A percentile compares a stretch with the other conserved stretches of the same genome.
Conservation (phyloP, 2,113 vertebrate species). For the Microcebus lehilahytsara region DNA sequence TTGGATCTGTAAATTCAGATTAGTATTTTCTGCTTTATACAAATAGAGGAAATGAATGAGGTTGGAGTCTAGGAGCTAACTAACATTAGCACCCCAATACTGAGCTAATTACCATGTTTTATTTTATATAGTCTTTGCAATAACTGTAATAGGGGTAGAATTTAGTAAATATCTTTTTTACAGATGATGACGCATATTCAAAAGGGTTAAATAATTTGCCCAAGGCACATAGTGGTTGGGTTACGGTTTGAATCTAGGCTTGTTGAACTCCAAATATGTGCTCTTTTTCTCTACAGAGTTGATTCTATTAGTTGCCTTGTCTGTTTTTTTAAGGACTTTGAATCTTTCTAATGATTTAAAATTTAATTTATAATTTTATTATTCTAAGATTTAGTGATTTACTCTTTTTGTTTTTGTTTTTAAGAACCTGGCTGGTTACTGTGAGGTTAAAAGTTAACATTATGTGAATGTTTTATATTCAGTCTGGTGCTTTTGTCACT, state of each 20-base stretch:
- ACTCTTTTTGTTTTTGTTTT: neutral
- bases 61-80: neutral
- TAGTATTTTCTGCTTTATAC: neutral
- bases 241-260: neutral
- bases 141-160: neutral
- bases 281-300: conserved; percentile 24
- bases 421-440: conserved; percentile 15
- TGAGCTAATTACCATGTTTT: neutral
- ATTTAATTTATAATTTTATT: conserved; percentile 40
- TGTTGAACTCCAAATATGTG: neutral
- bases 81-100: neutral
- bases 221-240: neutral
- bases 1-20: neutral
- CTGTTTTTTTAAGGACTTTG: conserved; percentile 18
- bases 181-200: neutral
- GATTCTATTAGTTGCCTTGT: neutral
- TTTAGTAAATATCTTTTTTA: neutral
- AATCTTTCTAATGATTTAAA: neutral
- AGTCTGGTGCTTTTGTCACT: neutral
- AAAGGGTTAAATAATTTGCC: neutral
- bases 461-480: neutral
- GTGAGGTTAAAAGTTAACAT: conserved; percentile 40
- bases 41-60: neutral
- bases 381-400: conserved; percentile 34
- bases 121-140: neutral